Percentiles rank a stretch among this genome's conserved stretches.
Evolutionary conservation across 2,888 invertebrate genomes (phyloP).

Genomic region (Ypsolopha sequella): DNA sequence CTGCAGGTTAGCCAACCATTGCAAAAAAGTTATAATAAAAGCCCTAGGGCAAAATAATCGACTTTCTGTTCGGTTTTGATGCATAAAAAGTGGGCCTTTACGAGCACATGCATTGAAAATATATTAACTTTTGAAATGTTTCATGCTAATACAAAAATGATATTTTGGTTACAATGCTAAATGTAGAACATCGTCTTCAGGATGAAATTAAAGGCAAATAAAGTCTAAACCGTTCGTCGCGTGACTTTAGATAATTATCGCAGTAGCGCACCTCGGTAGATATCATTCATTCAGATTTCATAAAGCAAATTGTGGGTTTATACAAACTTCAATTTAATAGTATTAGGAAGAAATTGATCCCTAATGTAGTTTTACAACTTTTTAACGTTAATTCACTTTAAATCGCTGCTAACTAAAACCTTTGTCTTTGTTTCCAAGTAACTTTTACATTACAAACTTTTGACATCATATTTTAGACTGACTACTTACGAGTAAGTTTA

Average conservation of each 20-base stretch:
- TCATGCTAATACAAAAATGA: background rate
- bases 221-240: conserved; percentile 36
- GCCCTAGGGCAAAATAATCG: too few relatives aligned
- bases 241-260: conserved; percentile 61
- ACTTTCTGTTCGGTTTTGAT: too few relatives aligned
- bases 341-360: conserved; percentile 59
- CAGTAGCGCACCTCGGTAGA: conserved; percentile 43
- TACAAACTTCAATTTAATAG: conserved; percentile 57
- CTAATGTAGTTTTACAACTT: conserved; percentile 53
- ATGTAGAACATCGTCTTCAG: background rate
- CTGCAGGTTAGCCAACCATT: too few relatives aligned
- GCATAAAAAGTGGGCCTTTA: too few relatives aligned
- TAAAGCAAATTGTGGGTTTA: conserved; percentile 63
- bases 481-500: too few relatives aligned
- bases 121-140: too few relatives aligned
- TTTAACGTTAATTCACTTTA: conserved; percentile 44
- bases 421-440: background rate
- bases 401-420: background rate
- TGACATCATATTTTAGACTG: too few relatives aligned
- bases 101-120: too few relatives aligned
- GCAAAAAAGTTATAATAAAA: too few relatives aligned
- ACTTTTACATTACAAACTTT: too few relatives aligned
- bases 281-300: conserved; percentile 52
- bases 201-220: background rate
- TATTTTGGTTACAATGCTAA: background rate